Evolutionary conservation across 2,113 vertebrate genomes (phyloP).

Genomic region (Nothobranchius furzeri): DNA sequence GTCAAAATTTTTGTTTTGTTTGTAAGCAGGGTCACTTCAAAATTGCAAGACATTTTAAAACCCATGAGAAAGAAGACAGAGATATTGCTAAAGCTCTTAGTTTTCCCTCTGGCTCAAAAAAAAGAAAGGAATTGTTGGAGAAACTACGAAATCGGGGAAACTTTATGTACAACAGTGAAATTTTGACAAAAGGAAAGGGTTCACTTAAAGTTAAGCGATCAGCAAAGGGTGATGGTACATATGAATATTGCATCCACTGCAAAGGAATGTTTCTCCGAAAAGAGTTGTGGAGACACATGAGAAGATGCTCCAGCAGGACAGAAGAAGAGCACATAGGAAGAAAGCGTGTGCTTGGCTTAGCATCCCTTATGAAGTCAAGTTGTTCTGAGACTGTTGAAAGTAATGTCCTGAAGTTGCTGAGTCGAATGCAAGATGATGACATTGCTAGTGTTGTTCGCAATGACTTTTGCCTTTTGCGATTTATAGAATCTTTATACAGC

Average conservation of each 20-base stretch:
- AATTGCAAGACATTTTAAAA: neutral
- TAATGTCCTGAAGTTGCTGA: neutral
- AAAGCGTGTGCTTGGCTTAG: neutral
- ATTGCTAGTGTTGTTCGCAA: neutral
- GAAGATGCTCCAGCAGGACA: neutral
- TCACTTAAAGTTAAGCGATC: neutral
- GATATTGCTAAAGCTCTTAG: neutral
- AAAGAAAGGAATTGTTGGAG: neutral
- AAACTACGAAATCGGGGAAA: neutral
- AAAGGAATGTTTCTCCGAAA: neutral
- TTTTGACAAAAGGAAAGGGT: neutral
- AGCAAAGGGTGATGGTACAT: neutral
- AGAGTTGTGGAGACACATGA: neutral
- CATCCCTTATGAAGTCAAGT: neutral
- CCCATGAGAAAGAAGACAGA: neutral
- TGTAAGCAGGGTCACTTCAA: neutral
- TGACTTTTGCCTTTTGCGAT: neutral
- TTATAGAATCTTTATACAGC: neutral
- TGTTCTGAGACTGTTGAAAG: neutral
- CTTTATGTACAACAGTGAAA: neutral
- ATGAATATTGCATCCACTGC: slow-evolving; percentile 1
- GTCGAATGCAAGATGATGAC: neutral
- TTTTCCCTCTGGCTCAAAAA: neutral
- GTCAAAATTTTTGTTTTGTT: neutral
- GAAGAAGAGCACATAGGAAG: neutral